Conservation (phyloP, 2,888 invertebrate genomes). For the Hecatera dysodea region DNA sequence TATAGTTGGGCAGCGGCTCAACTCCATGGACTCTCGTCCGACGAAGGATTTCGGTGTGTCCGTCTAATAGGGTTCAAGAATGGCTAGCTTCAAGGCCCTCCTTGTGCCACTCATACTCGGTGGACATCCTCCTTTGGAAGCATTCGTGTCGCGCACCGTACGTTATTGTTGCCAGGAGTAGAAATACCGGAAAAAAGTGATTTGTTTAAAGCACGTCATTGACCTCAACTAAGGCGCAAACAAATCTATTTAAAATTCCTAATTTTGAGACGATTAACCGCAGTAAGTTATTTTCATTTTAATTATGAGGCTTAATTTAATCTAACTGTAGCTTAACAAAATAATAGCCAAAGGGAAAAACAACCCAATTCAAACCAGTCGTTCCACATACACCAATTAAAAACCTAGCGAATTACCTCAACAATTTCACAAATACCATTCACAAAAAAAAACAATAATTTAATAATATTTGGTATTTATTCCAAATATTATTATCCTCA, state of each 20-base stretch:
- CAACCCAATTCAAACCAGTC: slow-evolving; percentile 17
- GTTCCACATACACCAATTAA: slow-evolving; percentile 11
- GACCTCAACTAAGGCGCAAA: background rate
- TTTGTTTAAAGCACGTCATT: background rate
- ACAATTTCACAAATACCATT: slow-evolving; percentile 38
- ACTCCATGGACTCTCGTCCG: background rate
- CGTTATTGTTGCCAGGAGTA: background rate
- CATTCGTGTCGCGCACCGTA: background rate
- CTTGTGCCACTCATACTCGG: background rate
- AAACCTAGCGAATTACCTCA: slow-evolving; percentile 5
- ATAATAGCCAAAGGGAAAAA: slow-evolving; percentile 1
- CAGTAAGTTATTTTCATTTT: background rate
- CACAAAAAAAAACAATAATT: slow-evolving; percentile 27
- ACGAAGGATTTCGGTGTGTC: background rate
- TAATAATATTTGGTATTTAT: slow-evolving; percentile 16
- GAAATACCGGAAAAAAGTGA: background rate
- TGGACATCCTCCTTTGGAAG: background rate
- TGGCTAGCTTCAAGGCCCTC: background rate
- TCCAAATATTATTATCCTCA: slow-evolving; percentile 41
- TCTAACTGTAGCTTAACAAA: background rate
- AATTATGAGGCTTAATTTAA: background rate
- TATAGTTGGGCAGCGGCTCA: too few species aligned
- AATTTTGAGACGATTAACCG: background rate
- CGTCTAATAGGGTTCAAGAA: background rate
- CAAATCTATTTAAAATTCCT: background rate